Percentiles rank a stretch among this genome's conserved stretches.
Conservation (phyloP, 2,888 invertebrate species). For the Chymomyza caudatula region DNA sequence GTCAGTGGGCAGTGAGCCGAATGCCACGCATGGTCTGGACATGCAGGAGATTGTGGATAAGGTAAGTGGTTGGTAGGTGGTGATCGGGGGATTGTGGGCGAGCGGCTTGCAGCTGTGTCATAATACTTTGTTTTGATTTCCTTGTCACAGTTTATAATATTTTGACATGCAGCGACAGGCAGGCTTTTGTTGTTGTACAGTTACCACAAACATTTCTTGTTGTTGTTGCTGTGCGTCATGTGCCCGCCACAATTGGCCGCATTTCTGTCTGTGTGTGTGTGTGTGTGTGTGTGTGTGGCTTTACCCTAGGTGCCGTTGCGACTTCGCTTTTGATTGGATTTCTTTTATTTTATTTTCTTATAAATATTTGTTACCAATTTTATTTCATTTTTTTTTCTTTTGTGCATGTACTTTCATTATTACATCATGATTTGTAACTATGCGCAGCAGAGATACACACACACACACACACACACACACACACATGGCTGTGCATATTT, state of each 20-base stretch:
- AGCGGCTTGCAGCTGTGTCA: not conserved
- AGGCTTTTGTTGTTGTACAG: not conserved
- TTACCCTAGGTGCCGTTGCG: not conserved
- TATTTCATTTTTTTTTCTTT: constrained; percentile 19
- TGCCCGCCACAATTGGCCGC: not conserved
- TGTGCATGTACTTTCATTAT: constrained; percentile 55
- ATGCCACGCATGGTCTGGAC: constrained; percentile 87
- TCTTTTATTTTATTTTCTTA: not conserved
- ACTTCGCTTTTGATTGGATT: not conserved
- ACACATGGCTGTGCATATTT: not conserved
- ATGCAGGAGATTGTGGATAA: constrained; percentile 83
- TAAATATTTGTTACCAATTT: not conserved
- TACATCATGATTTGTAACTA: constrained; percentile 52
- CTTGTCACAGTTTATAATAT: constrained; percentile 1
- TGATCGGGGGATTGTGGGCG: constrained; percentile 9
- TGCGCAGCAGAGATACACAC: not conserved
- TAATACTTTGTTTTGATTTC: constrained; percentile 8
- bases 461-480: not conserved
- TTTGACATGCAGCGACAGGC: not conserved
- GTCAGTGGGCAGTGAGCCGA: constrained; percentile 87
- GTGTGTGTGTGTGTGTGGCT: no score
- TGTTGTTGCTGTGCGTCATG: not conserved
- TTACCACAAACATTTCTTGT: not conserved
- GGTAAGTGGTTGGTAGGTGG: constrained; percentile 72
- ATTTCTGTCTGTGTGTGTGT: not conserved